Evolutionary conservation across 2,888 invertebrate genomes (phyloP).

Genomic region (Leptinotarsa peninsularis): DNA sequence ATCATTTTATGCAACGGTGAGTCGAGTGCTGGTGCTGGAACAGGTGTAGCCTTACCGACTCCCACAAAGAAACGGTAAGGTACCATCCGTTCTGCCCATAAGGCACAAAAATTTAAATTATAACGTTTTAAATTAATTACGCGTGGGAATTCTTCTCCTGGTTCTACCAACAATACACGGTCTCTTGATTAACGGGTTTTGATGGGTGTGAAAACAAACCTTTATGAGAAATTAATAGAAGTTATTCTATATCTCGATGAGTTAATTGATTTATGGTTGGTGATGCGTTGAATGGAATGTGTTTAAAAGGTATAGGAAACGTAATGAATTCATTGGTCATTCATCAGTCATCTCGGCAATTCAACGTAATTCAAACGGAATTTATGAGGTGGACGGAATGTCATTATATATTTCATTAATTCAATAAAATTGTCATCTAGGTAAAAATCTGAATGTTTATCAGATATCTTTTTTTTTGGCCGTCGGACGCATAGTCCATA

Average conservation of each 20-base stretch:
- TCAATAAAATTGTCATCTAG: too few species aligned
- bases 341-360: too few species aligned
- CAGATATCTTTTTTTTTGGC: too few species aligned
- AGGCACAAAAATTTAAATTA: slow-evolving; percentile 40
- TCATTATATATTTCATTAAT: too few species aligned
- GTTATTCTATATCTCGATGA: slow-evolving; percentile 13
- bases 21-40: slow-evolving; percentile 33
- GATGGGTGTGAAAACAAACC: slow-evolving; percentile 30
- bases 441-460: too few species aligned
- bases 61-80: slow-evolving; percentile 42
- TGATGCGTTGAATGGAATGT: not conserved
- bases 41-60: slow-evolving; percentile 37
- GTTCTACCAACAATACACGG: slow-evolving; percentile 18
- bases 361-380: too few species aligned
- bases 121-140: slow-evolving; percentile 47
- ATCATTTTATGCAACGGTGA: slow-evolving; percentile 36
- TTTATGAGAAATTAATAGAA: slow-evolving; percentile 27
- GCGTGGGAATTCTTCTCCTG: slow-evolving; percentile 35
- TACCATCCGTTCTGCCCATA: slow-evolving; percentile 46
- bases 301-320: not conserved
- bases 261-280: slow-evolving; percentile 22
- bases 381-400: too few species aligned
- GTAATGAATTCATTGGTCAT: too few species aligned
- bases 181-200: slow-evolving; percentile 26
- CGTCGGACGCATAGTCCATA: too few species aligned